Conservation (phyloP, 2,888 invertebrate genomes). For the Nycteola revayana region DNA sequence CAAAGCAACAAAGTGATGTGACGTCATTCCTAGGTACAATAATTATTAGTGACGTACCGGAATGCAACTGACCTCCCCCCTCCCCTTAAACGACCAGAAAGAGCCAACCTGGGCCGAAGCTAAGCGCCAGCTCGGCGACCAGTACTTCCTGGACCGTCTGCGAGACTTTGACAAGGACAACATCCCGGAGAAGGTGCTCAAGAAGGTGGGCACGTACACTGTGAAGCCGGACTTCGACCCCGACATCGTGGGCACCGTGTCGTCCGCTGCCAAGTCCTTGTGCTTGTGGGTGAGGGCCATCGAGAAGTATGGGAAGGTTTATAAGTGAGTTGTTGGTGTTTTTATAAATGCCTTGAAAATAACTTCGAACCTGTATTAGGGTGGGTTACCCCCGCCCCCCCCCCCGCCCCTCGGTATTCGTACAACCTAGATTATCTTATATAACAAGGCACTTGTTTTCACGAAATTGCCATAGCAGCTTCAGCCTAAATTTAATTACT, state of each 20-base stretch:
- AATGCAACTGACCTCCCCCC: too few species aligned
- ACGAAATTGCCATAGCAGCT: not conserved
- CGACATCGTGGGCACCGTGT: constrained; percentile 92
- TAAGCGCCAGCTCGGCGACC: constrained; percentile 91
- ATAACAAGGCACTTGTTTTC: too few species aligned
- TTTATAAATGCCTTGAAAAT: not conserved
- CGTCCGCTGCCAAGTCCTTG: constrained; percentile 92
- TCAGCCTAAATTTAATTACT: too few species aligned
- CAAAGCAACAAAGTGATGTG: too few species aligned
- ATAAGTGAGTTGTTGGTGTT: constrained; percentile 81
- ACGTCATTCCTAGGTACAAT: too few species aligned
- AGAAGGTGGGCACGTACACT: constrained; percentile 90
- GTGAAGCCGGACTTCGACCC: constrained; percentile 92
- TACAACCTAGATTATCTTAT: too few species aligned
- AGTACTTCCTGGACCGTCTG: constrained; percentile 89
- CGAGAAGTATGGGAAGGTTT: constrained; percentile 94
- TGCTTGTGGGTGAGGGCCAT: constrained; percentile 96
- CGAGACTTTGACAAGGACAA: constrained; percentile 95
- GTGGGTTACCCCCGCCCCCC: not conserved
- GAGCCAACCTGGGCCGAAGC: constrained; percentile 95
- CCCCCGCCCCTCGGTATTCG: not conserved
- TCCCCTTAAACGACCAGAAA: too few species aligned
- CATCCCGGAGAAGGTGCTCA: constrained; percentile 90
- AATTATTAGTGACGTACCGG: too few species aligned
- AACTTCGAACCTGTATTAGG: not conserved